Evolutionary conservation across 2,888 invertebrate species (phyloP), one percentile per base, ranked within the genome.

Genomic region (Drosophila neotestacea): DNA sequence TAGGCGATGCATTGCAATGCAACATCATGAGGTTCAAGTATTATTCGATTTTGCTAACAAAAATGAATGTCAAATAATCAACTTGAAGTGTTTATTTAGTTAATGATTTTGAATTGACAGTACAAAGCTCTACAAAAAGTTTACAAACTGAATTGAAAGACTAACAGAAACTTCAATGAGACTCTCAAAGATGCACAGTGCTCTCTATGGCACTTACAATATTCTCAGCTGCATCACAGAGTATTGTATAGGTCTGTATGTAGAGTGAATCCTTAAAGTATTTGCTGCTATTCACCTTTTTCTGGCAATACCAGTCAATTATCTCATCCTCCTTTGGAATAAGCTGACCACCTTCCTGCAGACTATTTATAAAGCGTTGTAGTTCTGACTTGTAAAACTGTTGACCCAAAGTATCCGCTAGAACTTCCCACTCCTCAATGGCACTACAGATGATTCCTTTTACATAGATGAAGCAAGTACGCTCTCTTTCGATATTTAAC

Each of bases 161-260:
- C 16, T 0, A 30, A 28, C 5, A 2, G n/a, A 27, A 38, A 6
- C 7, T 28, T 22, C 3, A 22, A 22, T 22, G 22, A 2, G 10
- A 0, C 1, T 4, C 38, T 65, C 11, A 77, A 11, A 60, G 36
- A 44, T 59, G 60, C 7, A 70, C 69, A 2, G 85, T 85, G 68
- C 90, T 84, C 65, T 91, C 91, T 34, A 91, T 91, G 22, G 91
- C 79, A 6, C 90, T 90, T 0, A 90, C 91, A 62, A 91, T 80
- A 56, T 91, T 81, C 70, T 91, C 91, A n/a, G 72, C 77, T 6
- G 81, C 73, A 72, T 90, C 81, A 11, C 91, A 89, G 50, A 91
- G 36, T 36, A 89, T 39, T 1, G 78, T 79, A 28, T 91, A 91
- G 6, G 91, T 91, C 13, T 90, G 90, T 69, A 91, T 68, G 47